Evolutionary conservation across 2,888 invertebrate genomes (phyloP).

Genomic region (Phanerotoma sp.): DNA sequence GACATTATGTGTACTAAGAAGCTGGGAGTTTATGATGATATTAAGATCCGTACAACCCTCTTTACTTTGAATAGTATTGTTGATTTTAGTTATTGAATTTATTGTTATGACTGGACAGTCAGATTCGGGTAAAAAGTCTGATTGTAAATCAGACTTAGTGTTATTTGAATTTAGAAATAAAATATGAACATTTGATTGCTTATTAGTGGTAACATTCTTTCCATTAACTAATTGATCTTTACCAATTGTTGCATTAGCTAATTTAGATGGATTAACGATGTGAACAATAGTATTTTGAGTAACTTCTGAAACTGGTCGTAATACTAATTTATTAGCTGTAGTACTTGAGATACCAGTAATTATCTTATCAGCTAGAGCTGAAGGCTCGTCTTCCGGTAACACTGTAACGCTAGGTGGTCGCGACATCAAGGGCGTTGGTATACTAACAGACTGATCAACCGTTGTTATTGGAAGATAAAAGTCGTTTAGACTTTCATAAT

Average conservation of each 20-base stretch:
- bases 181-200: conserved; percentile 48
- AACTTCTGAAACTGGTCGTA: conserved; percentile 42
- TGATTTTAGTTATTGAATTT: conserved; percentile 52
- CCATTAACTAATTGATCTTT: conserved; percentile 28
- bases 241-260: conserved; percentile 40
- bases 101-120: conserved; percentile 54
- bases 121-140: conserved; percentile 20
- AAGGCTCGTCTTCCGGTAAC: conserved; percentile 7
- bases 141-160: no score
- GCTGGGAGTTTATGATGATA: conserved; percentile 70
- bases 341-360: conserved; percentile 22
- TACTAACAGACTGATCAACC: background rate
- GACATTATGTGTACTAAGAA: conserved; percentile 63
- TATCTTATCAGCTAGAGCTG: conserved; percentile 5
- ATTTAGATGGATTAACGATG: conserved; percentile 43
- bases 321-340: conserved; percentile 29
- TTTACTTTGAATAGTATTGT: conserved; percentile 60
- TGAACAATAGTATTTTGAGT: conserved; percentile 51
- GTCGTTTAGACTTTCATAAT: conserved; percentile 20
- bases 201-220: conserved; percentile 13
- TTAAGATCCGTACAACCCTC: conserved; percentile 71
- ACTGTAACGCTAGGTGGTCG: no score
- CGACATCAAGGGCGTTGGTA: background rate
- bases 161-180: conserved; percentile 45
- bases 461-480: conserved; percentile 4